Base-by-base conservation (phyloP, 2,888 invertebrate genomes). In the Andrena hattorfiana region DNA sequence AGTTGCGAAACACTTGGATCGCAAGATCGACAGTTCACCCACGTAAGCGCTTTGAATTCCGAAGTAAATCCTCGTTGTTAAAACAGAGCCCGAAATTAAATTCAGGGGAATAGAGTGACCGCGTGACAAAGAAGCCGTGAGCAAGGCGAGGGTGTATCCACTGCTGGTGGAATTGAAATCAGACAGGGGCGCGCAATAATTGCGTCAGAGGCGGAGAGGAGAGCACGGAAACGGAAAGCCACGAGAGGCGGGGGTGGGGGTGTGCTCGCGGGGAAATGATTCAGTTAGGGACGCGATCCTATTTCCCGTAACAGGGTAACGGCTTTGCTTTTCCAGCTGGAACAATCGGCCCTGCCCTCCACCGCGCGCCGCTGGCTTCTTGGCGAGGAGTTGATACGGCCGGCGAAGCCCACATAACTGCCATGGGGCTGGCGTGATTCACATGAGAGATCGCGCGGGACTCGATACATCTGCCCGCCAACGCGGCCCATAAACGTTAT, bases 231-330 rank as follows among this genome's bases (percentile, higher is more conserved):
- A 42, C 42, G 54, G 64, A 68, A 68, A 68, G 54, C 30, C 28
- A 30, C 67, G 71, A 72, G 64, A 74, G 62, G 64, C 63, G 23
- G 8, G 23, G 63, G 66, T 26, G 23, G 75, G 69, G 26, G 49
- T 28, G 54, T 67, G 71, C 67, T 87, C 77, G 77, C 72, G 75
- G 10, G 32, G 73, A 81, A 56, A 77, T 75, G 82, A 81, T 80
- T 77, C 84, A 73, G 80, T 77, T 73, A 74, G 81, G 67, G 68
- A 81, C 75, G 77, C 76, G 80, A 88, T 84, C 77, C 80, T 86
- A 86, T 88, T 87, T 82, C 84, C 84, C 51, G 81, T 80, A 84
- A 84, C 84, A 72, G 82, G 86, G 73, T 87, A 87, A 87, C 77
- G 73, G 78, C 76, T 81, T 80, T 80, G 87, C 81, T 85, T 85